A percentile compares a stretch with the other conserved stretches of the same genome.
These are phyloP conservation scores for Lysandra bellargus DNA, from an alignment of 2,888 invertebrate species.

Conservation along the genomic window DNA sequence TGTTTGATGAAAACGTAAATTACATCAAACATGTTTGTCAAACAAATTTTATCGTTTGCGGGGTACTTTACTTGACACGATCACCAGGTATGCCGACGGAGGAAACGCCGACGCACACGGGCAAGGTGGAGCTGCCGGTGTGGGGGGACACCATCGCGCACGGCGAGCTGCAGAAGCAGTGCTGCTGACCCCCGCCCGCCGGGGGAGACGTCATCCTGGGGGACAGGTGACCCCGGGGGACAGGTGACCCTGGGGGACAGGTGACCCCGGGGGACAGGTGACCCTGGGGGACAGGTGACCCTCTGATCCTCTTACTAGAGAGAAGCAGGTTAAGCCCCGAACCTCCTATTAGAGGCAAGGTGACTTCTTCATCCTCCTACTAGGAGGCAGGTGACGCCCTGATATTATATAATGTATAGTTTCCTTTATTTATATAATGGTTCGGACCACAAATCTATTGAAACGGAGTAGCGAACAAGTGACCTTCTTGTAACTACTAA, in stretches of 20 bases:
- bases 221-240: not conserved
- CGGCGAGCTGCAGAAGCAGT: slow-evolving; percentile 82
- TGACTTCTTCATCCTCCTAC: not conserved
- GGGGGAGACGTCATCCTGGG: not conserved
- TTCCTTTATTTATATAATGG: no score
- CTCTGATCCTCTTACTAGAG: no score
- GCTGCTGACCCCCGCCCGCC: slow-evolving; percentile 72
- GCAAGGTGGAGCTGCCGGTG: slow-evolving; percentile 82
- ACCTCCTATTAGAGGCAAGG: not conserved
- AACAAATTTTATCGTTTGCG: no score
- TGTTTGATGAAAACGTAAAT: no score
- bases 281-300: no score
- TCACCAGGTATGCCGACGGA: slow-evolving; percentile 77
- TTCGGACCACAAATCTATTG: no score
- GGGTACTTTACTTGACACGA: no score
- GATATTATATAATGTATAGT: no score
- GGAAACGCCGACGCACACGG: slow-evolving; percentile 81
- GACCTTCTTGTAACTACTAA: no score
- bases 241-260: not conserved
- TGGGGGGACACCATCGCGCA: slow-evolving; percentile 85
- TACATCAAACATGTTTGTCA: no score
- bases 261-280: not conserved
- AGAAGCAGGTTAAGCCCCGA: slow-evolving; percentile 58
- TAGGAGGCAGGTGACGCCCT: not conserved
- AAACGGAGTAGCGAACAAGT: no score